Evolutionary conservation across 2,797 vertebrate genomes (phyloP), one percentile per base, ranked within the genome.

Genomic region (Melanogrammus aeglefinus): DNA sequence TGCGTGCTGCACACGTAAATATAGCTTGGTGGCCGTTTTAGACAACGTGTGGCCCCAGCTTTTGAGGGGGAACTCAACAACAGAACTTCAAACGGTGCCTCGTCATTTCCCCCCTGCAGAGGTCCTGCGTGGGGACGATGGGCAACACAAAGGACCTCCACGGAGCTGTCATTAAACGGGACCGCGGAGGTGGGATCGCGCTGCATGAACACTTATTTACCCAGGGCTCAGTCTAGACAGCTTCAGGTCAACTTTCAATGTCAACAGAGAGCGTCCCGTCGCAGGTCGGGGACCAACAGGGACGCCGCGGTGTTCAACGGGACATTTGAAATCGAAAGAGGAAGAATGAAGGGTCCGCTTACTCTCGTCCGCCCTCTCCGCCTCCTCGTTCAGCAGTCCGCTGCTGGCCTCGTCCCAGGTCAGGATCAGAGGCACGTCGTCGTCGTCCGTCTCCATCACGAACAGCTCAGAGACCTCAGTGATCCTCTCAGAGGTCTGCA

Each of bases 401-500:
- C 93, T 92, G 74, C 94, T 95, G 2, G 92, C 85, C 74, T 94
- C 97, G 3, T 99, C 97, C 94, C 96, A 94, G 76, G 96, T 97
- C 82, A 99, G 86, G 86, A 99, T 98, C 35, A 99, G 95, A 38
- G 97, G 97, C 18, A 97, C 98, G 0, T 99, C 98, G 74, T 98
- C 97, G 6, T 98, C 97, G 31, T 98, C 97, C 33, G 96, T 89
- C 76, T 95, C 96, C 92, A 95, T 93, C 16, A 77, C 16, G 38
- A 0, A 21, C 47, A 14, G 47, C 47, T 18, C 47, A 51, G 5
- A 4, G 4, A 21, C 18, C 47, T 5, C n/a, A n/a, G 13, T 21
- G 18, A 21, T 51, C 18, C 57, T 63, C 57, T n/a, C n/a, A 21
- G 6, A 63, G 8, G 21, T 24, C 47, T 47, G 12, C 44, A 3